Evolutionary conservation across 2,113 vertebrate genomes (phyloP).

Genomic region (Hyaena hyaena): DNA sequence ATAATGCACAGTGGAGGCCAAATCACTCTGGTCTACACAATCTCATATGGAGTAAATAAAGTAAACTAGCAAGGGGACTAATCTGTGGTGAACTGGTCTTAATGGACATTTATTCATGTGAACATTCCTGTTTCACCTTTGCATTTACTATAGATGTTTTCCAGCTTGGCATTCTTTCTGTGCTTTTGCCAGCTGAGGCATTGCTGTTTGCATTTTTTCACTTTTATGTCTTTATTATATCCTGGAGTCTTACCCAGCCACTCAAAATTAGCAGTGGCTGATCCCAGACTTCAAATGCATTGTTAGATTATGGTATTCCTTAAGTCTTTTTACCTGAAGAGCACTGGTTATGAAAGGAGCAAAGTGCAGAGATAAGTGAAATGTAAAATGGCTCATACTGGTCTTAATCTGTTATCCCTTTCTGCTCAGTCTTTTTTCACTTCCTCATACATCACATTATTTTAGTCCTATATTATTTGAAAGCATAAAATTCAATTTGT

Average conservation of each 20-base stretch:
- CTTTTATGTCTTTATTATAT: not conserved
- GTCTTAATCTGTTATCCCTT: not conserved
- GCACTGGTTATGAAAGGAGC: not conserved
- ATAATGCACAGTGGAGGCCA: not conserved
- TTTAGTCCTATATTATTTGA: not conserved
- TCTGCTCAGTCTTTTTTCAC: not conserved
- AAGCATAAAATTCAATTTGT: not conserved
- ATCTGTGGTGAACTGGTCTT: not conserved
- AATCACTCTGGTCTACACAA: not conserved
- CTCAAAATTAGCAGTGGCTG: not conserved
- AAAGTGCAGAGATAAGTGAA: not conserved
- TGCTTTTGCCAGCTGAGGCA: not conserved
- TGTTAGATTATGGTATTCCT: not conserved
- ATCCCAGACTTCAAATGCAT: not conserved
- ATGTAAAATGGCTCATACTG: not conserved
- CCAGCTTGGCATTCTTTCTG: not conserved
- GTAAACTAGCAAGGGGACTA: not conserved
- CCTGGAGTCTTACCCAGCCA: not conserved
- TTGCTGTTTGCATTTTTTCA: not conserved
- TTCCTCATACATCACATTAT: not conserved
- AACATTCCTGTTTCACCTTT: not conserved
- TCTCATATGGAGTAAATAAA: not conserved
- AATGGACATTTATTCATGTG: not conserved
- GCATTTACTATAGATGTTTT: not conserved
- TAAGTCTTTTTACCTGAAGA: not conserved